Conservation (phyloP, 1,140 invertebrate genomes). For the Leptinotarsa defecta region DNA sequence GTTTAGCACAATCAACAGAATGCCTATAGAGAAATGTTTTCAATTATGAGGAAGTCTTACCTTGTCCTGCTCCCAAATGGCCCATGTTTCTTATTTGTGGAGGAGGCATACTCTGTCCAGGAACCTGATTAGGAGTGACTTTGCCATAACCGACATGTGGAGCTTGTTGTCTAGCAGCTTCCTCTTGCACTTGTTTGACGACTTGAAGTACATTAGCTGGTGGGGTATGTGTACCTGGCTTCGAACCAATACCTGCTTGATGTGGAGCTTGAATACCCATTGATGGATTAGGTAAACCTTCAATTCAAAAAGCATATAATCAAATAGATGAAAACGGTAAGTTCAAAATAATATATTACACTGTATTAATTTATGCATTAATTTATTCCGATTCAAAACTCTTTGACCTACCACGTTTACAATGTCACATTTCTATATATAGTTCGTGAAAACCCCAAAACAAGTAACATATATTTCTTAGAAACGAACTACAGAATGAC, state of each 20-base stretch:
- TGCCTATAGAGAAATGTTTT: too few relatives aligned
- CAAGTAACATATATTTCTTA: too few relatives aligned
- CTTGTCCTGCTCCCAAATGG: slow-evolving; percentile 51
- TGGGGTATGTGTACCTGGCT: slow-evolving; percentile 74
- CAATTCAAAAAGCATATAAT: too few relatives aligned
- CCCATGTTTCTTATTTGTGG: slow-evolving; percentile 64
- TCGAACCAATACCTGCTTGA: slow-evolving; percentile 69
- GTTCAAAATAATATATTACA: not conserved
- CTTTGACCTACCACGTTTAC: too few relatives aligned
- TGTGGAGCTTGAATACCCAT: slow-evolving; percentile 58
- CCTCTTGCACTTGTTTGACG: slow-evolving; percentile 90
- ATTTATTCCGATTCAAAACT: too few relatives aligned
- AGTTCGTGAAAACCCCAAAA: too few relatives aligned
- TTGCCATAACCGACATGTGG: slow-evolving; percentile 74
- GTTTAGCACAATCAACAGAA: too few relatives aligned
- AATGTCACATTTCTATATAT: too few relatives aligned
- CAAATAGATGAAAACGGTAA: not conserved
- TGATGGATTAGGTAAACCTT: slow-evolving; percentile 51
- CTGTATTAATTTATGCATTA: too few relatives aligned
- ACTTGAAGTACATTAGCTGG: slow-evolving; percentile 84
- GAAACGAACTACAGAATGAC: too few relatives aligned
- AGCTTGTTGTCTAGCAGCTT: slow-evolving; percentile 82
- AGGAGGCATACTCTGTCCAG: slow-evolving; percentile 68
- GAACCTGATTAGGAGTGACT: slow-evolving; percentile 66
- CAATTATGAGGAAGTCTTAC: slow-evolving; percentile 34